A percentile compares a stretch with the other conserved stretches of the same genome.
phyloP scores from a whole-genome alignment of 2,113 vertebrate species.

The Lathamus discolor region DNA sequence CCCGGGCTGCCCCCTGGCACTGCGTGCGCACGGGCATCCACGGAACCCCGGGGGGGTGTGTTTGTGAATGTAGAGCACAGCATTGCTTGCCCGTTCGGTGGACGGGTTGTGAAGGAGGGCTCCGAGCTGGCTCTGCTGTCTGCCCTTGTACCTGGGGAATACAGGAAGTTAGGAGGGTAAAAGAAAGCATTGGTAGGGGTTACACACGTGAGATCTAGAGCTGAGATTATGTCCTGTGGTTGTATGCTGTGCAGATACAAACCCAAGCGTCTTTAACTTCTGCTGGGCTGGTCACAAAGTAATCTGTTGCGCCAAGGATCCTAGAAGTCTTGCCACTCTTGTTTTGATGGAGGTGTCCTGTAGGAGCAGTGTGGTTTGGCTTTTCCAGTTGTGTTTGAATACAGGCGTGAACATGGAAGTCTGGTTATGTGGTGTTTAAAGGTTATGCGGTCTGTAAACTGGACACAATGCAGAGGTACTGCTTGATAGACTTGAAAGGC shows the following conservation, averaged over 20 bases:
- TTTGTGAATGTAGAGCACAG: no score
- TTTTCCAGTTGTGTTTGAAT: not conserved
- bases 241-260: not conserved
- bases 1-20: not conserved
- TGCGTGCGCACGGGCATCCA: fast-evolving
- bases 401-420: not conserved
- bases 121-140: not conserved
- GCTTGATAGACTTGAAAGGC: not conserved
- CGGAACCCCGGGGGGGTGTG: fast-evolving
- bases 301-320: not conserved
- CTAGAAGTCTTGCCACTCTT: not conserved
- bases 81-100: fast-evolving
- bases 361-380: not conserved
- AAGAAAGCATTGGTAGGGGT: not conserved
- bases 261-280: not conserved
- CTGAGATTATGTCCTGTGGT: not conserved
- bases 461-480: not conserved
- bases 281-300: not conserved
- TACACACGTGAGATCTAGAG: not conserved
- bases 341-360: not conserved
- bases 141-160: not conserved
- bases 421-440: fast-evolving
- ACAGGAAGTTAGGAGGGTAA: fast-evolving
- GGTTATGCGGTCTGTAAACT: not conserved
- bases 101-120: not conserved